Conservation (phyloP, 92 coral and sea anemone genomes). For the Pocillopora grandis region DNA sequence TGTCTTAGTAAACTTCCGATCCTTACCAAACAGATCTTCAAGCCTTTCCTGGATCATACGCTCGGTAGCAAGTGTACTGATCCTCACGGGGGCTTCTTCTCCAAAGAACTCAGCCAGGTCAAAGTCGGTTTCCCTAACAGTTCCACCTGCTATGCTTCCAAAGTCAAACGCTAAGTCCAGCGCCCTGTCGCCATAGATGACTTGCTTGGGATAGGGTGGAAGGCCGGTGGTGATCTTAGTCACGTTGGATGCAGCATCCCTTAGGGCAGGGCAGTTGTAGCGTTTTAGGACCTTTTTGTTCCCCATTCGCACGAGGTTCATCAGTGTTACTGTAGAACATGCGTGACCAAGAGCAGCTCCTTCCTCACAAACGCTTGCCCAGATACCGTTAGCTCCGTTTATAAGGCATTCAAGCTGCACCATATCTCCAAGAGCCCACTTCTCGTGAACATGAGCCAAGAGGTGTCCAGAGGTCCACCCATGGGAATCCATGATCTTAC, state of each 20-base stretch:
- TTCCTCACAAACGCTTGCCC: slow-evolving; percentile 57
- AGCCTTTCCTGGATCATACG: slow-evolving; percentile 34
- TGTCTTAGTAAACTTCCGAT: slow-evolving; percentile 26
- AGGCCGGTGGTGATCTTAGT: slow-evolving; percentile 63
- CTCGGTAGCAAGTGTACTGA: slow-evolving; percentile 43
- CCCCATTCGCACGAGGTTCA: slow-evolving; percentile 63
- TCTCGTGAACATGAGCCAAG: slow-evolving; percentile 52
- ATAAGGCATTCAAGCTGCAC: slow-evolving; percentile 57
- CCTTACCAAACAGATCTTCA: slow-evolving; percentile 9
- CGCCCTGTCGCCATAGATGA: slow-evolving; percentile 58
- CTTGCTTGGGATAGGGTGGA: slow-evolving; percentile 59
- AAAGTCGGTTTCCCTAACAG: slow-evolving; percentile 36
- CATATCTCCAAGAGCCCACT: slow-evolving; percentile 54
- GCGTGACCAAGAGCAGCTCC: slow-evolving; percentile 66
- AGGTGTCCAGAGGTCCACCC: slow-evolving; percentile 58
- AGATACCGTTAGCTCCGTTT: slow-evolving; percentile 60
- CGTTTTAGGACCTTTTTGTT: slow-evolving; percentile 49
- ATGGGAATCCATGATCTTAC: slow-evolving; percentile 50
- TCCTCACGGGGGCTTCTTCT: slow-evolving; percentile 30
- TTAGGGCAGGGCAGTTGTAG: slow-evolving; percentile 57
- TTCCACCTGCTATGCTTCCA: slow-evolving; percentile 27
- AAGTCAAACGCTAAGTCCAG: slow-evolving; percentile 62
- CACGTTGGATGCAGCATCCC: slow-evolving; percentile 59
- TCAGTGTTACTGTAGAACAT: slow-evolving; percentile 51
- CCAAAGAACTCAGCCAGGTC: slow-evolving; percentile 54